Evolutionary conservation across 2,888 invertebrate genomes (phyloP), one percentile per base, ranked within the genome.

Genomic region (Cryptops parisi): DNA sequence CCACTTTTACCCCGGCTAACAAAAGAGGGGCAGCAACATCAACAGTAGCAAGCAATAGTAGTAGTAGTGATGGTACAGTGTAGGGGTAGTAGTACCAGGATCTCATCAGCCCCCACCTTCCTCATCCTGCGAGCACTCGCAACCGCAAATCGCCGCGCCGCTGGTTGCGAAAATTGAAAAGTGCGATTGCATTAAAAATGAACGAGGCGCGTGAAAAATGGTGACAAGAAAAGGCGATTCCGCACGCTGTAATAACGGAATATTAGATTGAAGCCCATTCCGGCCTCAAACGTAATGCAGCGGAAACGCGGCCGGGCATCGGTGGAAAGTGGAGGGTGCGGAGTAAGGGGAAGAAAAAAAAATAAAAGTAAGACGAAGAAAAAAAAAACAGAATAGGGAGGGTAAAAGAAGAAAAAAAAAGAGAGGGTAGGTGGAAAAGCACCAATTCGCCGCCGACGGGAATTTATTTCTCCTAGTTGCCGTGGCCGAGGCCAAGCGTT

Each of bases 121-220:
- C 33, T 33, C 15, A 15, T 33, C 15, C 9, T 15, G 33, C 33
- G 48, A 19, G 48, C n/a, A n/a, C n/a, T n/a, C n/a, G 19, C 27
- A 24, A 48, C 48, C 48, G 33, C 48, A 48, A 48, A 48, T 48
- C 48, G 48, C 27, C 48, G 43, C 48, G 17, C 38, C 21, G 48
- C 48, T 33, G 48, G 48, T 33, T 48, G 48, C 26, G 48, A 25
- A 48, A 48, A 48, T 48, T 48, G 48, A 48, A 48, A 48, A 48
- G 27, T 48, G 48, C 48, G 48, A 48, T 48, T 48, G 33, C 48
- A 48, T 48, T 48, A 48, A 48, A 48, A 48, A 48, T 48, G 48
- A 24, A 48, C 48, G 48, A 48, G 27, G 23, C 26, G 33, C 48
- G 33, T 48, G 48, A 48, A 48, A 48, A 48, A 48, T 48, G 48